Percentiles rank a stretch among this genome's conserved stretches.
Evolutionary conservation across 1,140 invertebrate genomes (phyloP).

Genomic region (Zaprionus lachaisei): DNA sequence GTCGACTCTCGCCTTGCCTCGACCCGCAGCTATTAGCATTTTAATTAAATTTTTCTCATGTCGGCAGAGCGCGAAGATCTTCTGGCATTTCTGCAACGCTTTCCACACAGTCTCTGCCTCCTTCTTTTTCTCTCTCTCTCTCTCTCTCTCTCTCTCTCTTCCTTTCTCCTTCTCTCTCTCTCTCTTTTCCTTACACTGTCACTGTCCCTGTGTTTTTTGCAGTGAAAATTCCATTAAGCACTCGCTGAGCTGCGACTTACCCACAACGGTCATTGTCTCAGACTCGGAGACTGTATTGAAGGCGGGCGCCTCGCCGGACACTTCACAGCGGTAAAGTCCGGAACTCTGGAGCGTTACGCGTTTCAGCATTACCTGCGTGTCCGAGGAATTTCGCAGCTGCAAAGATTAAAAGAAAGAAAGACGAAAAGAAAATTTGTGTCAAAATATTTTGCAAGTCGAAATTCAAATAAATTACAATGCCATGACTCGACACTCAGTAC

Average conservation of each 20-base stretch:
- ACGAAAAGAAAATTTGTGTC: constrained; percentile 27
- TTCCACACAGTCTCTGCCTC: constrained; percentile 1
- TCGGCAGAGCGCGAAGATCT: not conserved
- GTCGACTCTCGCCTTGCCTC: constrained; percentile 42
- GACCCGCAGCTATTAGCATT: constrained; percentile 70
- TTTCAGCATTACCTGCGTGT: constrained; percentile 88
- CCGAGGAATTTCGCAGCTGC: constrained; percentile 89
- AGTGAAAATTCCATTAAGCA: constrained; percentile 13
- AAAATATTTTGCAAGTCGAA: constrained; percentile 40
- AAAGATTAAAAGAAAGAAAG: constrained; percentile 56
- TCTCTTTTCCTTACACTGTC: constrained; percentile 24
- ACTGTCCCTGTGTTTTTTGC: not conserved
- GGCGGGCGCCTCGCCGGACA: constrained; percentile 91
- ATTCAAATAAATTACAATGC: constrained; percentile 60
- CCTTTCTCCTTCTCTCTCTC: constrained; percentile 15
- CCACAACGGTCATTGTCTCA: constrained; percentile 90
- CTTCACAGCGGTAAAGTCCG: constrained; percentile 91
- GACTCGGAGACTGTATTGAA: constrained; percentile 91
- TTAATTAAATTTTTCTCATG: constrained; percentile 76
- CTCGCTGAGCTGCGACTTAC: constrained; percentile 85
- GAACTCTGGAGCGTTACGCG: constrained; percentile 89
- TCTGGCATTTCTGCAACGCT: constrained; percentile 4
- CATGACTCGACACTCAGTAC: constrained; percentile 57
- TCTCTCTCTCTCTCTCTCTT: not conserved
- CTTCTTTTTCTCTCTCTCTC: not conserved